Evolutionary conservation across 1,140 invertebrate species (phyloP).

Genomic region (Halyomorpha halys): DNA sequence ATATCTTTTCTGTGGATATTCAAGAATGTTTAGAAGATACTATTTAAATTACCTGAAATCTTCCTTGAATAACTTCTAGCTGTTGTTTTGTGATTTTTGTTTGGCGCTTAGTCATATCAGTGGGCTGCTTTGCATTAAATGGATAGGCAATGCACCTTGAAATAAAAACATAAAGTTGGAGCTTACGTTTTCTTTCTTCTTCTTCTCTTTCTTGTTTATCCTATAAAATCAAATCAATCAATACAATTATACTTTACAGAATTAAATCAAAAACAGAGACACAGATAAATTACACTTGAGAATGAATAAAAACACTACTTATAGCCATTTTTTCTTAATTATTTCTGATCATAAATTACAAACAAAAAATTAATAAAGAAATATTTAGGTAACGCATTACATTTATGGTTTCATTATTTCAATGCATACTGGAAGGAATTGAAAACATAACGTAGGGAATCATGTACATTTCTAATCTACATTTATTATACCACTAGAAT

Average conservation of each 20-base stretch:
- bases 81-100: conserved; percentile 93
- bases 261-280: not conserved
- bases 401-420: too few species aligned
- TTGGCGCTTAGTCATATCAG: conserved; percentile 87
- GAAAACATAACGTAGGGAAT: too few species aligned
- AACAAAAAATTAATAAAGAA: too few species aligned
- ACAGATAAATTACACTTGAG: not conserved
- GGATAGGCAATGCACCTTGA: conserved; percentile 96
- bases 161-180: conserved; percentile 98
- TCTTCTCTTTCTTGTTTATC: conserved; percentile 81
- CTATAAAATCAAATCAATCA: conserved; percentile 36
- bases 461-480: too few species aligned
- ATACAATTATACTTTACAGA: not conserved
- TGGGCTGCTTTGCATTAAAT: conserved; percentile 98
- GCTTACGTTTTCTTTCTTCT: conserved; percentile 79
- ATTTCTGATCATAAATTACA: too few species aligned
- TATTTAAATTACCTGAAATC: conserved; percentile 65
- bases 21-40: not conserved
- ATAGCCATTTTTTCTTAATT: not conserved
- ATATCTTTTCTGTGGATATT: too few species aligned
- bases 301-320: not conserved
- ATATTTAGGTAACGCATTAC: too few species aligned
- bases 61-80: conserved; percentile 85
- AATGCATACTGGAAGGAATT: too few species aligned
- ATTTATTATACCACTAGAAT: too few species aligned